A percentile compares a stretch with the other conserved stretches of the same genome.
These are phyloP conservation scores for Platycnemis pennipes DNA, from an alignment of 2,888 invertebrate species.

Conservation along the genomic window DNA sequence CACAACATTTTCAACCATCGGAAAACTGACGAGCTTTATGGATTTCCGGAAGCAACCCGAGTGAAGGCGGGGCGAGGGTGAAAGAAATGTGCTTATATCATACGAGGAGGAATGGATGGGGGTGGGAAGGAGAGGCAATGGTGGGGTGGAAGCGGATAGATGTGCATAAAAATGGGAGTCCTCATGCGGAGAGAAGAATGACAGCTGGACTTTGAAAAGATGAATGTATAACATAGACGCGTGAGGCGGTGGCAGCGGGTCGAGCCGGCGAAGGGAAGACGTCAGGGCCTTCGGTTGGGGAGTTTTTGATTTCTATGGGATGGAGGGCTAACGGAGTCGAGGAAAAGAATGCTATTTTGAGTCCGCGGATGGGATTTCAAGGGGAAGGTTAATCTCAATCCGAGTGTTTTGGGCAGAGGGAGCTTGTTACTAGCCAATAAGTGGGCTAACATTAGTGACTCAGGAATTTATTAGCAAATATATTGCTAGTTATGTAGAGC, in stretches of 20 bases:
- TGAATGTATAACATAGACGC: conserved; percentile 60
- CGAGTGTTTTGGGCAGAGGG: neutral
- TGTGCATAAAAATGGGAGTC: conserved; percentile 57
- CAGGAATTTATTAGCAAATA: too few relatives aligned
- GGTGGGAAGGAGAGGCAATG: neutral
- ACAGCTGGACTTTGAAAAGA: conserved; percentile 67
- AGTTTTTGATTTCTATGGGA: neutral
- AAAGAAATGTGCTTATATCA: conserved; percentile 62
- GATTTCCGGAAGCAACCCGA: conserved; percentile 60
- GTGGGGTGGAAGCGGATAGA: conserved; percentile 21
- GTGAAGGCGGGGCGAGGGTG: neutral
- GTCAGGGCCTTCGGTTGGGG: neutral
- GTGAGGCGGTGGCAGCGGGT: neutral
- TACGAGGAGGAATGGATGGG: neutral
- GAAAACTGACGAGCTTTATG: conserved; percentile 68
- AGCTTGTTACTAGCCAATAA: too few relatives aligned
- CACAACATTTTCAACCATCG: conserved; percentile 67
- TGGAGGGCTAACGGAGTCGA: neutral
- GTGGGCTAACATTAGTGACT: too few relatives aligned
- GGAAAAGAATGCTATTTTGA: neutral
- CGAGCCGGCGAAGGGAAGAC: neutral
- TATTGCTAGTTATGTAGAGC: too few relatives aligned
- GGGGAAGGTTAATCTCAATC: too few relatives aligned
- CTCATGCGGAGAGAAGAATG: conserved; percentile 66
- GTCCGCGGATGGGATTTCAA: neutral